phyloP scores from a whole-genome alignment of 30 jellyfish, hydroid and myxozoan species.

The Aurelia aurita region DNA sequence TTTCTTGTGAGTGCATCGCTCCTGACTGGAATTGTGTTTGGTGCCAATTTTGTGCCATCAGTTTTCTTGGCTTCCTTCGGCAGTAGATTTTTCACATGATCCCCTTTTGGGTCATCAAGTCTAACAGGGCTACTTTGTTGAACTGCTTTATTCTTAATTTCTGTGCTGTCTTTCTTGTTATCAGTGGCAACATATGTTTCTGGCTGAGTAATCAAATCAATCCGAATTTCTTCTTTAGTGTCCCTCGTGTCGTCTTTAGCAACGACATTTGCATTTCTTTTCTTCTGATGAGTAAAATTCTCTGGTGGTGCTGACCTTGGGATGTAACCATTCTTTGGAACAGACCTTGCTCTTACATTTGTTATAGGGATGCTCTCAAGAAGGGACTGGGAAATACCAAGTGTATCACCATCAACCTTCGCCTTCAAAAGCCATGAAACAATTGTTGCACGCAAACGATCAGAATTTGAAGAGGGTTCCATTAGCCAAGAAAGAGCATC shows the following conservation, averaged over 20 bases:
- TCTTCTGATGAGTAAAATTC: too few species aligned
- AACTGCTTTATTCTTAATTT: too few species aligned
- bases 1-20: background rate
- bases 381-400: slow-evolving; percentile 2
- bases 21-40: background rate
- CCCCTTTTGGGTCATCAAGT: background rate
- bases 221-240: background rate
- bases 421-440: slow-evolving; percentile 5
- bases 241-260: background rate
- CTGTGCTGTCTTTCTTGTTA: too few species aligned
- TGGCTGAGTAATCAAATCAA: too few species aligned
- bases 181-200: too few species aligned
- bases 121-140: background rate
- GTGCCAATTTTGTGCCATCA: background rate
- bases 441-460: background rate
- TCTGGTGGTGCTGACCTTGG: background rate
- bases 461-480: background rate
- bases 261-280: background rate
- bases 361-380: background rate
- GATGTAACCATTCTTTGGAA: background rate
- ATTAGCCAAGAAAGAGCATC: too few species aligned
- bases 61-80: background rate
- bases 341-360: background rate
- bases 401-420: background rate
- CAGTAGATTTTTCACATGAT: background rate